Evolutionary conservation across 2,797 vertebrate species (phyloP).

Genomic region (Pyrocephalus nanus): DNA sequence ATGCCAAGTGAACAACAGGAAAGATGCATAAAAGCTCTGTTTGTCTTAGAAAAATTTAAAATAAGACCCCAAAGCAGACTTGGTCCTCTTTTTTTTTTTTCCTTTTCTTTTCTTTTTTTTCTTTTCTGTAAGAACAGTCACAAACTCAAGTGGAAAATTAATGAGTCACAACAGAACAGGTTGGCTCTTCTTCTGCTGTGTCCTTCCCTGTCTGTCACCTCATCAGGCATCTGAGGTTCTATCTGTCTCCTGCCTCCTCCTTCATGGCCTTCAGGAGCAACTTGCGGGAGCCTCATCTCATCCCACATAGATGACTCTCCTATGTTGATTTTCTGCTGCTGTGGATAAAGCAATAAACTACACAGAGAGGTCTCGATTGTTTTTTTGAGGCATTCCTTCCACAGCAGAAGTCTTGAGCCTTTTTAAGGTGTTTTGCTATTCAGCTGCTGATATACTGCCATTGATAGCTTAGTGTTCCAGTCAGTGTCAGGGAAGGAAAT

Average conservation of each 20-base stretch:
- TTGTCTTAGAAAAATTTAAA: not conserved
- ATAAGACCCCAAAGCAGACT: not conserved
- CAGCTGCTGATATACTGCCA: not conserved
- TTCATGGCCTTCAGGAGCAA: not conserved
- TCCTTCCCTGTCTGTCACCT: not conserved
- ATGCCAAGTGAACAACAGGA: not conserved
- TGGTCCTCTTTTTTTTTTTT: not conserved
- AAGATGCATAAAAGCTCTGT: not conserved
- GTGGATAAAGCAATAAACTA: not conserved
- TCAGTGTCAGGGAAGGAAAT: not conserved
- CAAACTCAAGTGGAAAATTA: constrained; percentile 27
- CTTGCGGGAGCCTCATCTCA: not conserved
- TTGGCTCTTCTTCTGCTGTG: not conserved
- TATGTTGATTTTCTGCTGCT: not conserved
- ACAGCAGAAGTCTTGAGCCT: not conserved
- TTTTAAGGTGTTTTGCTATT: not conserved
- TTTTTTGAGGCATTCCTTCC: not conserved
- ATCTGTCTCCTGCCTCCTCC: not conserved
- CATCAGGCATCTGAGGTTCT: not conserved
- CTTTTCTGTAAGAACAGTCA: not conserved
- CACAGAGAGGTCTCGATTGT: not conserved
- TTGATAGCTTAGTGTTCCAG: not conserved
- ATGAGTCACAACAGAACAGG: constrained; percentile 6
- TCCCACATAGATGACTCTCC: not conserved
- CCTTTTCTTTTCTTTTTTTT: not conserved